These are phyloP conservation scores for Clistopyga incitator DNA, from an alignment of 2,888 invertebrate species.

Conservation along the genomic window DNA sequence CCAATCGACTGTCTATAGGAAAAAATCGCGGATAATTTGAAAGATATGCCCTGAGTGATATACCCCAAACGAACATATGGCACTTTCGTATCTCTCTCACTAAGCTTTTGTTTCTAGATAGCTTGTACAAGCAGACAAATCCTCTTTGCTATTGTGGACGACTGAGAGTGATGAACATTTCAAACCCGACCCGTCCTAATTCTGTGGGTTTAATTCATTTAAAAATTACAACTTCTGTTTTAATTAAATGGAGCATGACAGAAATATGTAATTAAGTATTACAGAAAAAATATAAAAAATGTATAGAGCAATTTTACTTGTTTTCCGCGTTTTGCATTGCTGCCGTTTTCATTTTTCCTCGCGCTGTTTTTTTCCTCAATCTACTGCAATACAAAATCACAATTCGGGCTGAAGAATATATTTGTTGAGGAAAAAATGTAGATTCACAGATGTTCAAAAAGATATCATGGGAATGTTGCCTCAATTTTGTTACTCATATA, in stretches of 20 bases:
- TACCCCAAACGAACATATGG: constrained; percentile 17
- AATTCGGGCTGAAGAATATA: too few species aligned
- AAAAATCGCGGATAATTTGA: constrained; percentile 16
- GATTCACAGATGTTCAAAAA: too few species aligned
- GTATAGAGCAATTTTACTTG: background rate
- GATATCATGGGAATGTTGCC: too few species aligned
- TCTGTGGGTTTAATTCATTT: background rate
- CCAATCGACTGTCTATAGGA: constrained; percentile 10
- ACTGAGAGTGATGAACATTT: background rate
- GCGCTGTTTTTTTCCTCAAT: too few species aligned
- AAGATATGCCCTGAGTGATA: constrained; percentile 10
- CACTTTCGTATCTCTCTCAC: constrained; percentile 8
- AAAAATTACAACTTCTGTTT: background rate
- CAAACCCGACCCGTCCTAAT: background rate
- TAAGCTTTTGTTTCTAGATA: constrained; percentile 13
- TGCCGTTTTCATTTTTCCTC: background rate
- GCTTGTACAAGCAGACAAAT: constrained; percentile 3
- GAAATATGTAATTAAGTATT: background rate
- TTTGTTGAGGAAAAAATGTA: too few species aligned
- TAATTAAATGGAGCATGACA: background rate
- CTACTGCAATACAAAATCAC: too few species aligned
- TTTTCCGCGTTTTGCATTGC: background rate
- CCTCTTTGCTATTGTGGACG: background rate
- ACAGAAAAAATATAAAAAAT: background rate
- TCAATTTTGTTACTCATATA: too few species aligned